A percentile compares a stretch with the other conserved stretches of the same genome.
phyloP scores from a whole-genome alignment of 2,888 invertebrate genomes.

The Trichogramma evanescens region DNA sequence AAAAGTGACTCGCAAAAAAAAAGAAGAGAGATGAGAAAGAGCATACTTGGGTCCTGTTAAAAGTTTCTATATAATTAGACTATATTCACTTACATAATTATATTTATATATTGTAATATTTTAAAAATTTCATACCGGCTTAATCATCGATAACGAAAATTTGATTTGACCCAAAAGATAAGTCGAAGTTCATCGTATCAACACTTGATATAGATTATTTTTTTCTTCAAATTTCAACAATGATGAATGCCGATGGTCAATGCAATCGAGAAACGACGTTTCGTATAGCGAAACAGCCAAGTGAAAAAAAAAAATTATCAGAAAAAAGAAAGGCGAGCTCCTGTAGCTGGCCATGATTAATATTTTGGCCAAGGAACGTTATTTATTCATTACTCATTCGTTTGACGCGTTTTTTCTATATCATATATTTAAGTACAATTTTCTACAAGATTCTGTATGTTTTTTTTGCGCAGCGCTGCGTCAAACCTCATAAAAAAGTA shows the following conservation, averaged over 20 bases:
- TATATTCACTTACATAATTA: too few species aligned
- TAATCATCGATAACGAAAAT: constrained; percentile 13
- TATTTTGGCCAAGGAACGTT: too few species aligned
- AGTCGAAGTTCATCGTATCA: neutral
- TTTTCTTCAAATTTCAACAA: constrained; percentile 15
- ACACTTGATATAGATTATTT: constrained; percentile 7
- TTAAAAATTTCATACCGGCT: constrained; percentile 19
- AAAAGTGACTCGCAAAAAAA: constrained; percentile 10
- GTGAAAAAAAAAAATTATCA: too few species aligned
- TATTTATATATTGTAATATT: constrained; percentile 17
- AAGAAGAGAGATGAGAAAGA: constrained; percentile 17
- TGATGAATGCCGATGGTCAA: constrained; percentile 20
- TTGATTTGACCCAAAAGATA: neutral
- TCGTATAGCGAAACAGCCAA: too few species aligned
- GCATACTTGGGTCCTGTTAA: constrained; percentile 21
- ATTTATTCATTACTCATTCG: too few species aligned
- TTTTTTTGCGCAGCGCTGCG: too few species aligned
- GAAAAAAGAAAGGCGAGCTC: too few species aligned
- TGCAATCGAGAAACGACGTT: constrained; percentile 11
- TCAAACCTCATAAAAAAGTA: too few species aligned
- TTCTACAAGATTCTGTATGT: too few species aligned
- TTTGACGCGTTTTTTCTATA: too few species aligned
- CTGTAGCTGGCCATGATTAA: too few species aligned
- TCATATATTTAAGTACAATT: too few species aligned
- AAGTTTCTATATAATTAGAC: constrained; percentile 18